phyloP scores from a whole-genome alignment of 2,797 vertebrate genomes.

The Sylvilagus floridanus region DNA sequence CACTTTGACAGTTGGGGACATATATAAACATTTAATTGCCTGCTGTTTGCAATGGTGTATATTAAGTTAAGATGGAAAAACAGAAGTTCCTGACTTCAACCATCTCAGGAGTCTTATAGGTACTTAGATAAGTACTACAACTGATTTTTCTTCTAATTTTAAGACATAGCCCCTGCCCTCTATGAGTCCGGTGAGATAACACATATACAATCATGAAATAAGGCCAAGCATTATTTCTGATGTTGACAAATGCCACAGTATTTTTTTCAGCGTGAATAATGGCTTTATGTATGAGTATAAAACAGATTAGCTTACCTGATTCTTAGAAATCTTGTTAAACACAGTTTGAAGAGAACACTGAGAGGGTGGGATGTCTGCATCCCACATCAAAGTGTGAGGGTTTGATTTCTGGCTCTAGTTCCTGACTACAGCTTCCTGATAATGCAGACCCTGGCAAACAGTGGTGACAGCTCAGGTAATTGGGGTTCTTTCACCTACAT shows the following conservation, averaged over 20 bases:
- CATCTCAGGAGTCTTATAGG: background rate
- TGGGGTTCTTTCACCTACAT: no score
- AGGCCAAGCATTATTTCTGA: background rate
- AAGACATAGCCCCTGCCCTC: background rate
- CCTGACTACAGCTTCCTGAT: no score
- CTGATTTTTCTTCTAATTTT: slow-evolving; percentile 11
- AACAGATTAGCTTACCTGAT: background rate
- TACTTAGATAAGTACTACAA: background rate
- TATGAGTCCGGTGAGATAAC: background rate
- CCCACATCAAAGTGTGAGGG: no score
- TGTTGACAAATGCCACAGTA: background rate
- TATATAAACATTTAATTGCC: background rate
- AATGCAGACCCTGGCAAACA: no score
- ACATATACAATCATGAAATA: background rate
- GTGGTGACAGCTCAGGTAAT: no score
- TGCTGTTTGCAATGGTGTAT: background rate
- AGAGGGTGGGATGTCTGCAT: background rate
- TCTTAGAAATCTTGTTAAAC: background rate
- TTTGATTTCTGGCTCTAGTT: no score
- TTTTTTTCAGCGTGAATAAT: background rate
- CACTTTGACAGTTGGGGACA: background rate
- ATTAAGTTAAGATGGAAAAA: background rate
- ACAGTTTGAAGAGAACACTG: background rate
- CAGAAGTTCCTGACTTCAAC: background rate
- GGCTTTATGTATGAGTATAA: background rate